Base-by-base conservation (phyloP, 1,140 invertebrate genomes). In the Onthophagus taurus region DNA sequence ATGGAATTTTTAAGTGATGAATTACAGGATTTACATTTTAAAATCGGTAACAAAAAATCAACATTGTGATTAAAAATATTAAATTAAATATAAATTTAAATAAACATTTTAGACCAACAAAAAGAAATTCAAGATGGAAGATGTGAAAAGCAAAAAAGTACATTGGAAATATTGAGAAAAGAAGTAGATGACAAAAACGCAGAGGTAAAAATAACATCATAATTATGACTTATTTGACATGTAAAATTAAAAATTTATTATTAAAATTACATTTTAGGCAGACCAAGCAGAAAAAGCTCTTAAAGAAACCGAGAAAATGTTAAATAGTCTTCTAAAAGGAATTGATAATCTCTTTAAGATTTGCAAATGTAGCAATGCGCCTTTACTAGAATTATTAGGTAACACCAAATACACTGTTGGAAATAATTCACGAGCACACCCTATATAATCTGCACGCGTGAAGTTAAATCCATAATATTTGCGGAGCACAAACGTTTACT, bases 321-420 rank as follows among this genome's bases (percentile, higher is more conserved):
- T 78, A 5, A 60, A 72, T 1, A 66, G 69, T 36, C 53, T 80
- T 4, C 55, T 80, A 3, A 52, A 52, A 1, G 77, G 75, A 6
- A 74, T 82, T 14, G 70, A 72, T 11, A 63, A 64, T 8, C 62
- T 82, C 6, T 83, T 80, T 63, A 72, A 67, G 33, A 64, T 71
- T 24, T 74, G 74, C 9, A 68, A 71, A 17, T 85, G 83, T 54
- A 73, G 78, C 49, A 76, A 80, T 39, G 72, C 81, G 6, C 80
- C 83, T 0, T 72, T 88, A 7, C 64, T 85, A 1, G 72, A 78
- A 55, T 65, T 85, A 9, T 59, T 86, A 2, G 80, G 80, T 44
- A 65, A 42, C 13, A 5, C 18, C n/a, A n/a, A n/a, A n/a, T n/a
- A n/a, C n/a, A n/a, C n/a, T n/a, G n/a, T n/a, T n/a, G n/a, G n/a